Percentiles rank a stretch among this genome's conserved stretches.
These are phyloP conservation scores for Tinea semifulvella DNA, from an alignment of 2,888 invertebrate species.

Conservation along the genomic window DNA sequence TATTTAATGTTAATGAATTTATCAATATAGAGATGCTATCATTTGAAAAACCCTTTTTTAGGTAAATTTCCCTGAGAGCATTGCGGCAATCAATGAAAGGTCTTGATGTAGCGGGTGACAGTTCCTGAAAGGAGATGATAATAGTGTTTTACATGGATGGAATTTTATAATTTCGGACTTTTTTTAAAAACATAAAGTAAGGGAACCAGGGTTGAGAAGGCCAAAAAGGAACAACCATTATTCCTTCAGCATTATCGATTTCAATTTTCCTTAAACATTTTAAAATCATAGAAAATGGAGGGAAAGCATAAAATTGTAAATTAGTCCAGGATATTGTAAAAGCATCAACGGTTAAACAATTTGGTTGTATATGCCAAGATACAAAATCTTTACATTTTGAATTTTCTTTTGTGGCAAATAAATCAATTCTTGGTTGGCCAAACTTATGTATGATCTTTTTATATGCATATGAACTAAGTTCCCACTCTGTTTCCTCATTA, in stretches of 20 bases:
- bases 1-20: neutral
- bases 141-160: neutral
- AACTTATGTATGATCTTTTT: constrained; percentile 15
- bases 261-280: constrained; percentile 18
- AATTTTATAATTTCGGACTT: constrained; percentile 3
- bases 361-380: constrained; percentile 17
- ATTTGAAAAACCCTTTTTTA: neutral
- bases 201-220: constrained; percentile 12
- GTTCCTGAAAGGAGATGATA: constrained; percentile 12
- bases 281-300: no score
- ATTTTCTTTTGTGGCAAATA: constrained; percentile 16
- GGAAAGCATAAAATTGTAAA: constrained; percentile 19
- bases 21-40: neutral
- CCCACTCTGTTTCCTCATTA: constrained; percentile 17
- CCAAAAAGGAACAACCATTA: constrained; percentile 12
- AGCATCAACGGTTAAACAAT: constrained; percentile 17
- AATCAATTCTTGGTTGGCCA: constrained; percentile 8
- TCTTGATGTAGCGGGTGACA: neutral
- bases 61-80: constrained; percentile 9
- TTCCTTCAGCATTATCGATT: constrained; percentile 7
- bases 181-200: neutral
- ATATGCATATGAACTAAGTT: neutral
- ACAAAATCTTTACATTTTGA: constrained; percentile 16
- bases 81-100: constrained; percentile 10
- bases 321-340: constrained; percentile 17